phyloP scores from a whole-genome alignment of 2,113 vertebrate genomes.

The Ochotona princeps region DNA sequence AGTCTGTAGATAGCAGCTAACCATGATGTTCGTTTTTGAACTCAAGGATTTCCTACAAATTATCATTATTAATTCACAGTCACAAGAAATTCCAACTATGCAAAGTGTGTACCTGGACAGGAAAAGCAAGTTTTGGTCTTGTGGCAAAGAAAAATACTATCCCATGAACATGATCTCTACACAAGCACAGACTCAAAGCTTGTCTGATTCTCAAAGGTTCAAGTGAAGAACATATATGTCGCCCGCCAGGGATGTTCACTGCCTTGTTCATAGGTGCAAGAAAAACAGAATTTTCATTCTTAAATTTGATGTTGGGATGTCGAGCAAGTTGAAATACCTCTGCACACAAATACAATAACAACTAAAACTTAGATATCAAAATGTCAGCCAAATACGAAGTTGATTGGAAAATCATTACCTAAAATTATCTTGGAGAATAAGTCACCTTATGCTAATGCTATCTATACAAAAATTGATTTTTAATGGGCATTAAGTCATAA shows the following conservation, averaged over 20 bases:
- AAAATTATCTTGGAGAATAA: neutral
- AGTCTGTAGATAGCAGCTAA: neutral
- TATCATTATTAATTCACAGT: neutral
- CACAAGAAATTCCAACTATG: neutral
- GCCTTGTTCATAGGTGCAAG: neutral
- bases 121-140: neutral
- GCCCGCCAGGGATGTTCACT: neutral
- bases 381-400: neutral
- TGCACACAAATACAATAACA: neutral
- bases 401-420: neutral
- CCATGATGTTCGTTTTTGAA: neutral
- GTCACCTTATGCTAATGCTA: neutral
- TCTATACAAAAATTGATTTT: neutral
- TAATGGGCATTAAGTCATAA: neutral
- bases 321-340: neutral
- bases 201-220: neutral
- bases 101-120: neutral
- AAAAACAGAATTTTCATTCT: neutral
- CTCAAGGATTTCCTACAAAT: neutral
- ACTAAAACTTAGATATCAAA: neutral
- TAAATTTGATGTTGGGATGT: constrained; percentile 11
- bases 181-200: neutral
- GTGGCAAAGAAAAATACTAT: constrained; percentile 15
- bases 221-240: neutral
- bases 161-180: neutral